These are phyloP conservation scores for Hydractinia echinata DNA, from an alignment of 30 jellyfish, hydroid and myxozoan species.

Conservation along the genomic window DNA sequence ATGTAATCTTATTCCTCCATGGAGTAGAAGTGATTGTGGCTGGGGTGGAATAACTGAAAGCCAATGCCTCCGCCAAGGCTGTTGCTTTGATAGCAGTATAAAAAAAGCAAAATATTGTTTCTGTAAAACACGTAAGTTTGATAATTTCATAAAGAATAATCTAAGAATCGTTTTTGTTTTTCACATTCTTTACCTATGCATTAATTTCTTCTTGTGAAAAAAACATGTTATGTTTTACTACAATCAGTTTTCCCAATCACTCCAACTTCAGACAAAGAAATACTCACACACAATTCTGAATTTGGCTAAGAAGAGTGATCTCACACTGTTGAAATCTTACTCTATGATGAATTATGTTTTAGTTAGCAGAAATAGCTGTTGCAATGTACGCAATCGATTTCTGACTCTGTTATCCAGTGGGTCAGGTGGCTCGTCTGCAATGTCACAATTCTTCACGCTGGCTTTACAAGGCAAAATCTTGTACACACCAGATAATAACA, in stretches of 20 bases:
- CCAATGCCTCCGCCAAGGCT: slow-evolving; percentile 65
- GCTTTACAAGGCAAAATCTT: slow-evolving; percentile 46
- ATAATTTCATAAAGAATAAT: too few relatives aligned
- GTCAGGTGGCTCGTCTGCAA: slow-evolving; percentile 21
- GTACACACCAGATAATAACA: slow-evolving; percentile 87
- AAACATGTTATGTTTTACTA: too few relatives aligned
- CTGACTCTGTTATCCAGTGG: neutral
- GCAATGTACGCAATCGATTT: slow-evolving; percentile 18
- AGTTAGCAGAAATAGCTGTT: slow-evolving; percentile 23
- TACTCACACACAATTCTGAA: too few relatives aligned
- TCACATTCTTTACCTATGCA: too few relatives aligned
- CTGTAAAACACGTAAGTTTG: slow-evolving; percentile 71
- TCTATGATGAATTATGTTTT: neutral
- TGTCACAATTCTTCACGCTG: slow-evolving; percentile 14
- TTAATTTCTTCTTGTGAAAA: too few relatives aligned
- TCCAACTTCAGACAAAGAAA: too few relatives aligned
- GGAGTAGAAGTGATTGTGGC: slow-evolving; percentile 70
- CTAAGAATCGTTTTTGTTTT: too few relatives aligned
- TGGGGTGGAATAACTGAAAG: slow-evolving; percentile 63
- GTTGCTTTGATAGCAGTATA: slow-evolving; percentile 74
- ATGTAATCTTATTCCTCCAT: slow-evolving; percentile 28
- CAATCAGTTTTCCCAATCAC: too few relatives aligned
- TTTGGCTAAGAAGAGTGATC: too few relatives aligned
- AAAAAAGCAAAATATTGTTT: slow-evolving; percentile 50
- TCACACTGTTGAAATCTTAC: too few relatives aligned